Percentiles rank a stretch among this genome's conserved stretches.
Evolutionary conservation across 2,888 invertebrate genomes (phyloP).

Genomic region (Orchestes rusci): DNA sequence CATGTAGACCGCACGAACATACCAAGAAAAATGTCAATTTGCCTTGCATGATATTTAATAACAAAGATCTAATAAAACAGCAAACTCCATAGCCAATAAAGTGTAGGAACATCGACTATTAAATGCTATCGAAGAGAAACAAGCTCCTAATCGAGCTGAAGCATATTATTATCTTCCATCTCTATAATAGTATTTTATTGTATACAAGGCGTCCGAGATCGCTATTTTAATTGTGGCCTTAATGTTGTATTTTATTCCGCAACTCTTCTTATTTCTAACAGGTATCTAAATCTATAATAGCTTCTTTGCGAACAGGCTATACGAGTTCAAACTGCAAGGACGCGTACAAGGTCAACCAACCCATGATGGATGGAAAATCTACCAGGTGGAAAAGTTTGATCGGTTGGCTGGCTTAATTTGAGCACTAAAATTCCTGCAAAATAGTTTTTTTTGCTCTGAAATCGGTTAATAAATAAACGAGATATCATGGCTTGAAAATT

Average conservation of each 20-base stretch:
- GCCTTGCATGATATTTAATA: too few relatives aligned
- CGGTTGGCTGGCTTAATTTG: too few relatives aligned
- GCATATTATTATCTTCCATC: constrained; percentile 19
- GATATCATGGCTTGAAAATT: too few relatives aligned
- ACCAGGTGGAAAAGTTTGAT: too few relatives aligned
- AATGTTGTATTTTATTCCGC: constrained; percentile 13
- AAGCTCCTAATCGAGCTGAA: constrained; percentile 11
- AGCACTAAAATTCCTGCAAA: too few relatives aligned
- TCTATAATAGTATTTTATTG: constrained; percentile 16
- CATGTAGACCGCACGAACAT: too few relatives aligned
- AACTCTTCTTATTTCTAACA: constrained; percentile 8
- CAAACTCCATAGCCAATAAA: too few relatives aligned
- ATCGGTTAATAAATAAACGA: too few relatives aligned
- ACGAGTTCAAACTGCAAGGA: constrained; percentile 14
- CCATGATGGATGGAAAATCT: too few relatives aligned
- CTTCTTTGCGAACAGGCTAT: constrained; percentile 6
- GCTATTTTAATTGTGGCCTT: constrained; percentile 15
- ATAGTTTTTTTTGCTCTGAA: too few relatives aligned
- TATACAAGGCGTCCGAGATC: constrained; percentile 7
- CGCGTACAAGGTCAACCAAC: constrained; percentile 16
- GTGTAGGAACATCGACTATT: constrained; percentile 4
- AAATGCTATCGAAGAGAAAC: constrained; percentile 11
- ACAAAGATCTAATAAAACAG: too few relatives aligned
- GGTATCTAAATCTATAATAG: constrained; percentile 18
- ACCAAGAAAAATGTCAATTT: too few relatives aligned